Evolutionary conservation across 2,797 vertebrate species (phyloP).

Genomic region (Melanotaenia maccullochi): DNA sequence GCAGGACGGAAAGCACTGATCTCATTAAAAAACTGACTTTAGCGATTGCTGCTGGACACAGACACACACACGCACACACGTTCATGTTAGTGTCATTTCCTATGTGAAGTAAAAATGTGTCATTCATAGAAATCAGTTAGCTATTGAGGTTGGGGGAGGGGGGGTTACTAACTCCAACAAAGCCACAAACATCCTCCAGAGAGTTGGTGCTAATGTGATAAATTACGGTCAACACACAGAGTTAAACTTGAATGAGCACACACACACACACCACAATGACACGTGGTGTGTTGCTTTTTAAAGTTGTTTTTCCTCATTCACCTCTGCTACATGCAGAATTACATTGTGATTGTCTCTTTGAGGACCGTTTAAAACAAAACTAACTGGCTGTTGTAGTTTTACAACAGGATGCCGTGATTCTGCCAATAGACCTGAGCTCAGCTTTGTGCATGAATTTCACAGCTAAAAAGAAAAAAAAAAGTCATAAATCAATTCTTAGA

Average conservation of each 20-base stretch:
- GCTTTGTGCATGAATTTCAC: neutral
- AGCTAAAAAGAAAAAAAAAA: conserved; percentile 2
- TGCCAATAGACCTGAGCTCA: conserved; percentile 36
- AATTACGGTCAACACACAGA: conserved; percentile 59
- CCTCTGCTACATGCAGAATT: neutral
- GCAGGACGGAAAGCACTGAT: conserved; percentile 66
- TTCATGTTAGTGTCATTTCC: conserved; percentile 68
- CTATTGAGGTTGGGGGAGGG: neutral
- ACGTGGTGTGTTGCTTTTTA: neutral
- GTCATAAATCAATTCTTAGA: neutral
- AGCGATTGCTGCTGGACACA: conserved; percentile 40
- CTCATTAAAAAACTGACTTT: conserved; percentile 66
- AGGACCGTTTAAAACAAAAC: neutral
- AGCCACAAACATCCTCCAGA: conserved; percentile 53
- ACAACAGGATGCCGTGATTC: too few relatives aligned
- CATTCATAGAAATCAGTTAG: conserved; percentile 78
- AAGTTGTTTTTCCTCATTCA: neutral
- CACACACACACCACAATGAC: neutral
- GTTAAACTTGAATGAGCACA: conserved; percentile 12
- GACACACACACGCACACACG: conserved; percentile 12
- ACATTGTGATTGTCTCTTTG: neutral
- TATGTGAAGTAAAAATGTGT: conserved; percentile 72
- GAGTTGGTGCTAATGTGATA: conserved; percentile 53
- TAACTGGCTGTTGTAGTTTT: neutral
- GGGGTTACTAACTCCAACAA: conserved; percentile 55